Evolutionary conservation across 2,797 vertebrate genomes (phyloP), one percentile per base, ranked within the genome.

Genomic region (Emys orbicularis): DNA sequence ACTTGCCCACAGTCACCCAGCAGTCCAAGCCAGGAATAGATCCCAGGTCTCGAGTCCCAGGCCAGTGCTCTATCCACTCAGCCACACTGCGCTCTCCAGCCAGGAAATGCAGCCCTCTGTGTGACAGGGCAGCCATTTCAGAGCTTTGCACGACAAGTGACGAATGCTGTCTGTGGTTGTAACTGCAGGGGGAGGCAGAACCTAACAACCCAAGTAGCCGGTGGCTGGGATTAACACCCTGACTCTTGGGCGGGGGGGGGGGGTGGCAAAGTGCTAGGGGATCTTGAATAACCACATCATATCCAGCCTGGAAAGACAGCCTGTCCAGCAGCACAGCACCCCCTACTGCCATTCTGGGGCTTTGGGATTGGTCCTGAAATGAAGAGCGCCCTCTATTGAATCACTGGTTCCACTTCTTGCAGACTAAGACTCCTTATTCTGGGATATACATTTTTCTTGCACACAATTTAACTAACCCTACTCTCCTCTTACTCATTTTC

Each of bases 391-490:
- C 57, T 59, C 57, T 34, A 31, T 15, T 41, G n/a, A 16, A 37
- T 72, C 65, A n/a, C n/a, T 72, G 37, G 5, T 21, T 72, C 65
- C n/a, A 23, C 37, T 72, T 72, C 65, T 72, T 72, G 65, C n/a
- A 72, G 12, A 16, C 19, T 11, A 19, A 72, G 65, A 41, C n/a
- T 56, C 59, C 2, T 44, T 27, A 44, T 74, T 29, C 4, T 1
- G 29, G 15, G 3, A 53, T 65, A n/a, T 18, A 2, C 0, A 44
- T 83, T 37, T 0, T 2, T 25, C 15, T n/a, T 18, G 1, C 12
- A 3, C 25, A 5, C 65, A 61, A 19, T 79, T 18, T 5, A 7
- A 23, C 53, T 8, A 41, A 50, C 18, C 57, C 59, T 44, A 5
- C 18, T 29, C 52, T 37, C 8, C 19, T 49, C 7, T 8, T 1